These are phyloP conservation scores for Sebastes minor DNA, from an alignment of 2,797 vertebrate species.

Conservation along the genomic window DNA sequence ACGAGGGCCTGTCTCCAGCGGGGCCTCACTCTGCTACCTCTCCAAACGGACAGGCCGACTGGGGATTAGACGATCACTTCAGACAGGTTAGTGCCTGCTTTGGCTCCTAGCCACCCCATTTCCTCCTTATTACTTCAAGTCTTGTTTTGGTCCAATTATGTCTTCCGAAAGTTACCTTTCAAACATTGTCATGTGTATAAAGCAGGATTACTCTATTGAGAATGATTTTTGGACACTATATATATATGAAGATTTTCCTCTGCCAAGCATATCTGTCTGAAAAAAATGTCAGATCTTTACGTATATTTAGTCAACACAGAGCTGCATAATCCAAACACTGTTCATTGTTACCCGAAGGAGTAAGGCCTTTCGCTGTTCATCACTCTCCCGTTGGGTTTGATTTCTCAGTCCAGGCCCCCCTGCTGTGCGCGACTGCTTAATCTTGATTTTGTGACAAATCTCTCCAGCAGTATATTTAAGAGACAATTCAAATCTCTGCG, in stretches of 20 bases:
- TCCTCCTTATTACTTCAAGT: not conserved
- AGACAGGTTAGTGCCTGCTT: slow-evolving; percentile 88
- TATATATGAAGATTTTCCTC: not conserved
- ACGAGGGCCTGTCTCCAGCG: slow-evolving; percentile 83
- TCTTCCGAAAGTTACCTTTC: not conserved
- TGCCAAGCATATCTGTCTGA: not conserved
- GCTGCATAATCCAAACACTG: not conserved
- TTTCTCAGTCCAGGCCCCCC: slow-evolving; percentile 29
- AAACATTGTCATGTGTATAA: not conserved
- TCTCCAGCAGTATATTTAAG: slow-evolving; percentile 55
- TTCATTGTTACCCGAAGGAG: not conserved
- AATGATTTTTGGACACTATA: not conserved
- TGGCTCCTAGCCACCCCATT: not conserved
- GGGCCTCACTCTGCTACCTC: slow-evolving; percentile 77
- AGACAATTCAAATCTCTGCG: slow-evolving; percentile 65
- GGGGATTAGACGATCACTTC: slow-evolving; percentile 90
- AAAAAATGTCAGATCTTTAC: not conserved
- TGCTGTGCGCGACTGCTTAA: slow-evolving; percentile 57
- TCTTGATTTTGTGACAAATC: slow-evolving; percentile 43
- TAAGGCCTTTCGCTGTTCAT: not conserved
- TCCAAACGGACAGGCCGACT: slow-evolving; percentile 84
- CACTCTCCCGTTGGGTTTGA: slow-evolving; percentile 29
- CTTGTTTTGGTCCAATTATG: not conserved
- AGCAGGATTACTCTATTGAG: not conserved
- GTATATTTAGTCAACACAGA: no score